Evolutionary conservation across 2,888 invertebrate genomes (phyloP).

Genomic region (Synergus itoensis): DNA sequence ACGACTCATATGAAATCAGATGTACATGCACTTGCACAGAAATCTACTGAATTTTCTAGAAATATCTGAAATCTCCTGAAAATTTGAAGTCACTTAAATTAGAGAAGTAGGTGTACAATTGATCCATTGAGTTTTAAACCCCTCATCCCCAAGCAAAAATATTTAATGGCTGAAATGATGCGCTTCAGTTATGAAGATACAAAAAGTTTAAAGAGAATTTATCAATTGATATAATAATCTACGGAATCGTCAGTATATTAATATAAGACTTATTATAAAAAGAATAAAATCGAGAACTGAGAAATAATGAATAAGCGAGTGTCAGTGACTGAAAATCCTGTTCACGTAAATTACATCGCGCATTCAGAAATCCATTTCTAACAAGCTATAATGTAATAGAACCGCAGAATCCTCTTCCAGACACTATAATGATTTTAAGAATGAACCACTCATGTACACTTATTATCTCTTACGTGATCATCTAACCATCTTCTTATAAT

Average conservation of each 20-base stretch:
- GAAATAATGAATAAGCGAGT: constrained; percentile 1
- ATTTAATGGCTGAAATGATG: no score
- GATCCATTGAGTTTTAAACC: no score
- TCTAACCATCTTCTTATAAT: background rate
- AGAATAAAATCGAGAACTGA: background rate
- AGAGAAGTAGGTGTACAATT: background rate
- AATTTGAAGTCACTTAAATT: background rate
- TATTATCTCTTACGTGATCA: constrained; percentile 18
- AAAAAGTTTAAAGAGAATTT: no score
- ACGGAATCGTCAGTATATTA: background rate
- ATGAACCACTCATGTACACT: constrained; percentile 15
- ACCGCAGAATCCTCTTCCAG: constrained; percentile 16
- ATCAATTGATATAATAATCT: no score
- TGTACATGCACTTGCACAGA: no score
- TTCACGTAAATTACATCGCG: background rate
- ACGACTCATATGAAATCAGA: no score
- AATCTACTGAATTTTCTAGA: no score
- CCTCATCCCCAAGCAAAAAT: no score
- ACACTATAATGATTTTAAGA: constrained; percentile 19
- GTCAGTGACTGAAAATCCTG: constrained; percentile 2
- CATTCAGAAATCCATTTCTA: constrained; percentile 18
- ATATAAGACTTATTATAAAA: background rate
- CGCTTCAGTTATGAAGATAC: no score
- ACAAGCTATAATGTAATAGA: background rate
- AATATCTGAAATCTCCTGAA: no score